Base-by-base conservation (phyloP, 2,797 vertebrate species). In the Bryconaethiops microstoma region DNA sequence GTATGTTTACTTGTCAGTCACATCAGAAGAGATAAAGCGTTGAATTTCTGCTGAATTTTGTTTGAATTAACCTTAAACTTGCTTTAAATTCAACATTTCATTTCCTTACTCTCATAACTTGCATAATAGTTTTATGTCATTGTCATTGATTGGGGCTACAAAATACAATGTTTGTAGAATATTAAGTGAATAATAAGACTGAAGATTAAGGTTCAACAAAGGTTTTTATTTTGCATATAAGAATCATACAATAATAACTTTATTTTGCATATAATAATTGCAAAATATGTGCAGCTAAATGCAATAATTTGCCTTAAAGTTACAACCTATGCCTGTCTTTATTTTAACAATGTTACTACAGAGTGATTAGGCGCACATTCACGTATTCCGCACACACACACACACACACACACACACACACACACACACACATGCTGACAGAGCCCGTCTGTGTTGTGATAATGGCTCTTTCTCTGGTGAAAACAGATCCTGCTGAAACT, bases 401-500 rank as follows among this genome's bases (percentile, higher is more conserved):
- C 69, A 17, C 12, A 5, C 57, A 21, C 21, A 45, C 72, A 59
- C 45, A 63, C 67, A 35, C 52, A 63, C 23, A 50, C 77, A 52
- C 23, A 42, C 76, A 84, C 54, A 57, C 60, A 69, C 40, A 17
- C n/a, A 42, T 77, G 55, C 71, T 74, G 59, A 74, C 64, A 23
- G 40, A 67, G 75, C 57, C 73, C 25, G 67, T 78, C 39, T 45
- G 29, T 80, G 68, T 59, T 82, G 29, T 80, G 59, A 72, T 63
- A 77, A 57, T 74, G 62, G 21, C 60, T 25, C 70, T 82, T 68
- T 74, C 70, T 54, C 75, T 62, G 60, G 25, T 52, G 55, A 65
- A 74, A 78, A 65, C 64, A 59, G 48, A 67, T 40, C 50, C 63
- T 10, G 73, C 60, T 77, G 50, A 83, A 65, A 73, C 74, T 59